Conservation (phyloP, 1,140 invertebrate species). For the Drosophila malerkotliana region DNA sequence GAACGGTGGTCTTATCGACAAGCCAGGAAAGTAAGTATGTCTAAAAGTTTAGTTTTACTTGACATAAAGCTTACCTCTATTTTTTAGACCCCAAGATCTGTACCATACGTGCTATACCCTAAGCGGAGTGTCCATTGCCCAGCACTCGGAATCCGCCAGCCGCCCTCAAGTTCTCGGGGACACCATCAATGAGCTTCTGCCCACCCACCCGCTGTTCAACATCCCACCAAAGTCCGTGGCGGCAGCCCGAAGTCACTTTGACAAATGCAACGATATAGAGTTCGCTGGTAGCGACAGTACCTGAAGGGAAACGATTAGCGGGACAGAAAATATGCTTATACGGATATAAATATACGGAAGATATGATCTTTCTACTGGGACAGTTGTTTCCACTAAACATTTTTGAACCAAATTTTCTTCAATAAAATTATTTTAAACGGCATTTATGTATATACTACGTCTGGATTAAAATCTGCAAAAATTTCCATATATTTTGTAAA, state of each 20-base stretch:
- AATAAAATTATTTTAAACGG: conserved; percentile 44
- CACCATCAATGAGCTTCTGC: conserved; percentile 86
- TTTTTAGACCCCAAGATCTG: conserved; percentile 91
- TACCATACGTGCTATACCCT: conserved; percentile 99
- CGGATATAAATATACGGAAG: too few species aligned
- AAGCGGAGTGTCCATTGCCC: conserved; percentile 97
- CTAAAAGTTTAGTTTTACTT: background rate
- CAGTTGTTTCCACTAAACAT: conserved; percentile 15
- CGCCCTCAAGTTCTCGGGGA: conserved; percentile 86
- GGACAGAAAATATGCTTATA: conserved; percentile 15
- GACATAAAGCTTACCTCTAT: background rate
- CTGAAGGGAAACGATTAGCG: conserved; percentile 2
- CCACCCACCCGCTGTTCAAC: conserved; percentile 89
- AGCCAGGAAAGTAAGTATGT: conserved; percentile 94
- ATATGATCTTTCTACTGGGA: conserved; percentile 1
- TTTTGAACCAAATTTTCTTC: conserved; percentile 47
- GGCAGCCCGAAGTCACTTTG: conserved; percentile 61
- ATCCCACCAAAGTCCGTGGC: conserved; percentile 84
- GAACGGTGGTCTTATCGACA: conserved; percentile 97
- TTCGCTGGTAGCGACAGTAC: conserved; percentile 25
- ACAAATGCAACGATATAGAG: conserved; percentile 33
- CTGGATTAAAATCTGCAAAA: too few species aligned
- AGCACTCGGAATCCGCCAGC: conserved; percentile 88
- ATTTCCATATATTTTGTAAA: too few species aligned
- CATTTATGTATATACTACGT: background rate